phyloP scores from a whole-genome alignment of 2,888 invertebrate genomes.

The Spilosoma lubricipeda region DNA sequence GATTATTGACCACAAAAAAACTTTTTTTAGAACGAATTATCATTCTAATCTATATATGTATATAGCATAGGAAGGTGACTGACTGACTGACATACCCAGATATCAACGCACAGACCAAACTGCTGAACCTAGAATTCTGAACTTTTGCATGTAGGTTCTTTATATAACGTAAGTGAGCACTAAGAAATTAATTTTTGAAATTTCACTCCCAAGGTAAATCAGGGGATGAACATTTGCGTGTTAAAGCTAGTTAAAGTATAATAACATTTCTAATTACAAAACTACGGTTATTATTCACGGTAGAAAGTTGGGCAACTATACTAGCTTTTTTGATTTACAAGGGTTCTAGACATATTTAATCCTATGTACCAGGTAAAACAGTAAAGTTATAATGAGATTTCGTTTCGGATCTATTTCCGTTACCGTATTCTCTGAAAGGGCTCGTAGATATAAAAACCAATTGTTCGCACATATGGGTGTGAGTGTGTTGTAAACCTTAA shows the following conservation, averaged over 20 bases:
- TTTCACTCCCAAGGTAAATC: too few species aligned
- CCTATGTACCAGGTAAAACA: background rate
- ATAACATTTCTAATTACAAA: background rate
- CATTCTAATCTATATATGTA: too few species aligned
- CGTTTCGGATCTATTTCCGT: background rate
- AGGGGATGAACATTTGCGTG: too few species aligned
- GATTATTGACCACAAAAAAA: background rate
- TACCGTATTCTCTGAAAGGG: slow-evolving; percentile 5
- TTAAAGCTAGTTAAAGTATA: too few species aligned
- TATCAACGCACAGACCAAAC: too few species aligned
- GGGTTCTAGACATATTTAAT: background rate
- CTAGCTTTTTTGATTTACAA: background rate
- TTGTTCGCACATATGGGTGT: slow-evolving; percentile 16
- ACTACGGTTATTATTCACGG: background rate
- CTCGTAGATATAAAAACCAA: slow-evolving; percentile 22
- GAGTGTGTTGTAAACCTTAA: slow-evolving; percentile 30
- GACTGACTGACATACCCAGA: too few species aligned
- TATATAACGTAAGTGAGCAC: too few species aligned
- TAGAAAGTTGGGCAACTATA: background rate
- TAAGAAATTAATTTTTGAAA: too few species aligned
- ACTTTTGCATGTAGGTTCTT: too few species aligned
- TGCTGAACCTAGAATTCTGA: too few species aligned
- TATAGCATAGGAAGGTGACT: too few species aligned
- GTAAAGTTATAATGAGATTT: background rate
- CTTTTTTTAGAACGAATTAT: background rate